Evolutionary conservation across 2,797 vertebrate genomes (phyloP).

Genomic region (Catharus ustulatus): DNA sequence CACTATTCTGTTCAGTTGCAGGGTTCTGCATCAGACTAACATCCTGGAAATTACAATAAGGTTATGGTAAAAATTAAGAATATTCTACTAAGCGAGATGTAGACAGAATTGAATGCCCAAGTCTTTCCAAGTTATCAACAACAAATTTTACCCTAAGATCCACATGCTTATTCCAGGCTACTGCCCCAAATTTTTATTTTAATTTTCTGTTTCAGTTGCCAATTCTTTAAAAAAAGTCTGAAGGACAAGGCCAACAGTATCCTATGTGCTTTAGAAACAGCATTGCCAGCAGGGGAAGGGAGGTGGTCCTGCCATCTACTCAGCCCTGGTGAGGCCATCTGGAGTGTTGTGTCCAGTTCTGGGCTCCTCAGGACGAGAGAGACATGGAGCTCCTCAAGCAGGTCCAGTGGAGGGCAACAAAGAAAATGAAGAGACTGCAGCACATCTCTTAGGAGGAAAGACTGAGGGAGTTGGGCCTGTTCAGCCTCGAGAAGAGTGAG

Average conservation of each 20-base stretch:
- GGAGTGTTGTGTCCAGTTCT: not conserved
- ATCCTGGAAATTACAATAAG: not conserved
- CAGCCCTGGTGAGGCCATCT: not conserved
- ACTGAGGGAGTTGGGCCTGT: not conserved
- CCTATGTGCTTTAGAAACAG: not conserved
- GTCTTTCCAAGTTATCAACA: not conserved
- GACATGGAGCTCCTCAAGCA: not conserved
- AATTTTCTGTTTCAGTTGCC: not conserved
- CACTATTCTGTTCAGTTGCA: not conserved
- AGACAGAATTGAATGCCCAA: rapidly evolving
- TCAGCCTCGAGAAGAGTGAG: not conserved
- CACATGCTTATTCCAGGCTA: not conserved
- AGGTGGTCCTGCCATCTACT: not conserved
- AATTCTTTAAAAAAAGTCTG: not conserved
- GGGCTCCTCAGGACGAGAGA: not conserved
- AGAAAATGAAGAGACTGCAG: not conserved
- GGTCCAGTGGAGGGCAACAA: not conserved
- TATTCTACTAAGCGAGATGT: not conserved
- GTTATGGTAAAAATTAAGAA: not conserved
- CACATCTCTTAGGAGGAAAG: not conserved
- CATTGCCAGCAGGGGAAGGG: not conserved
- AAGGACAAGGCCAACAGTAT: not conserved
- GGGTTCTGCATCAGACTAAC: not conserved
- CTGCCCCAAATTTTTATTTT: not conserved
- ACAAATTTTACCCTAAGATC: not conserved